Evolutionary conservation across 2,113 vertebrate genomes (phyloP).

Genomic region (Chunga burmeisteri): DNA sequence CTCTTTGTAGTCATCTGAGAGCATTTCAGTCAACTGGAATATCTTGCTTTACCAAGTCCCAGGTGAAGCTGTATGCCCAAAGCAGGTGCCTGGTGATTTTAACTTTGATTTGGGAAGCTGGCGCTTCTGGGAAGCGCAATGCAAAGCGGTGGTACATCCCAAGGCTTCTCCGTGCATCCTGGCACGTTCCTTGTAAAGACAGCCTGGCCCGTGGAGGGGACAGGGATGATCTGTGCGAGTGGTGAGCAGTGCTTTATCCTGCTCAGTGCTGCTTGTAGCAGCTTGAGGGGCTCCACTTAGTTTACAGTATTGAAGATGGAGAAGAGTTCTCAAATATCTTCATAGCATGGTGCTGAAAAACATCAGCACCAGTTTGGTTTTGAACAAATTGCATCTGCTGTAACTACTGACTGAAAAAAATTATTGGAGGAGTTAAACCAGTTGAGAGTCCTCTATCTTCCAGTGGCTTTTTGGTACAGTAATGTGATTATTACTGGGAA

Average conservation of each 20-base stretch:
- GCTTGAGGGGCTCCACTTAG: neutral
- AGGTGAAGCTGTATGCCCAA: neutral
- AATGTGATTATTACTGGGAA: neutral
- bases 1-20: neutral
- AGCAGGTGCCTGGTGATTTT: neutral
- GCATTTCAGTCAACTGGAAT: constrained; percentile 12
- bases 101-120: neutral
- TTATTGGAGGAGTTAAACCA: neutral
- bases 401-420: neutral
- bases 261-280: neutral
- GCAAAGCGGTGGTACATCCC: neutral
- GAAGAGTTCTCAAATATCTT: neutral
- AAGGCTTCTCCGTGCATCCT: neutral
- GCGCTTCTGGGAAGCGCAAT: neutral
- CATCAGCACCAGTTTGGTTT: neutral
- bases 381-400: neutral
- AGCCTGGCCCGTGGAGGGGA: neutral
- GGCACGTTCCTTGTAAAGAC: neutral
- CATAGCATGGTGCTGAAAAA: neutral
- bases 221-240: neutral
- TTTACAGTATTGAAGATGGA: neutral
- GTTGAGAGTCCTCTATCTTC: neutral
- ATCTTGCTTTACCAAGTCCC: constrained; percentile 23
- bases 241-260: neutral
- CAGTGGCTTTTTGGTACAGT: neutral